Base-by-base conservation (phyloP, 1,140 invertebrate genomes). In the Tetranychus urticae region DNA sequence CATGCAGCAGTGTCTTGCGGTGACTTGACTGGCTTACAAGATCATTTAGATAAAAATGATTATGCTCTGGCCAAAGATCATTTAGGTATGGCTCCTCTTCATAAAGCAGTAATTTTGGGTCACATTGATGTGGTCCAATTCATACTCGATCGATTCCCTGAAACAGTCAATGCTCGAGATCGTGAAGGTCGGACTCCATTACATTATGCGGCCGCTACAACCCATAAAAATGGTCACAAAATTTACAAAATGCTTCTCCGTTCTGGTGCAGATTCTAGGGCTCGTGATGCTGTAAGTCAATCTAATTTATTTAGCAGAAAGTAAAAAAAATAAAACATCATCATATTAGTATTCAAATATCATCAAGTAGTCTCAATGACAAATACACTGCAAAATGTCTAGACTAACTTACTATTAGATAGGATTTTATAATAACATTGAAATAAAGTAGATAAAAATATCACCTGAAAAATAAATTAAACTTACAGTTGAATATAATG, bases 151-250 rank as follows among this genome's bases (percentile, higher is more conserved):
- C 76, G 79, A 42, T 78, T 78, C 63, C 81, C 80, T 66, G 81
- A 83, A n/a, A 78, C 80, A 12, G 73, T 83, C 2, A 77, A 78
- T 42, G 76, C 79, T 6, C 73, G 75, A 39, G 87, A 90, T 69
- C 80, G 64, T 61, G 83, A 88, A 61, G 88, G 88, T 23, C 79
- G 87, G 65, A 92, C 86, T 3, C 81, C 93, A 0, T 71, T 97
- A 42, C 92, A 97, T 74, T 80, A 79, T 68, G 94, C 88, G 67
- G 83, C 89, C 0, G 85, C 86, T 3, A 76, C 80, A 45, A 63
- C 69, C 47, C 82, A 81, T 68, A 46, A 64, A 59, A 59, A 65
- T 62, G 59, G 66, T 23, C 55, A 59, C 46, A 61, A 66, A 58
- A 68, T 70, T n/a, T 89, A 84, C 66, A 80, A 84, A 65, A 78